These are phyloP conservation scores for Ceyx melanurus DNA, from an alignment of 2,113 vertebrate genomes.

Conservation along the genomic window DNA sequence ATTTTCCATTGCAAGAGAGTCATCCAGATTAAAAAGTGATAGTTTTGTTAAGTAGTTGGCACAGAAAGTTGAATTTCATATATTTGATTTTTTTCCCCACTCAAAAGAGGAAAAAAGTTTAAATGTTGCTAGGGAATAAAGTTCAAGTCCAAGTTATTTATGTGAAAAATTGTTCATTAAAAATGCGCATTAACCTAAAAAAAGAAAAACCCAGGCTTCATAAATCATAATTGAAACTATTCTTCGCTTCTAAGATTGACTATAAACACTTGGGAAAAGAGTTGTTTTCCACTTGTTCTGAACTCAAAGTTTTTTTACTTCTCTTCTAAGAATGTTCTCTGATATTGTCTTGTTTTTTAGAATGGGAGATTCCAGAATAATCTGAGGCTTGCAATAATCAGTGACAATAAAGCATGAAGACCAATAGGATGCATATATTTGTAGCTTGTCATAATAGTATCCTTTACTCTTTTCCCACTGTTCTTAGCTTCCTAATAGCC, in stretches of 20 bases:
- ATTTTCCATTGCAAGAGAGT: not conserved
- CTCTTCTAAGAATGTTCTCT: not conserved
- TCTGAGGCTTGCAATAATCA: not conserved
- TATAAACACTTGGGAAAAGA: not conserved
- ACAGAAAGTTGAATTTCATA: not conserved
- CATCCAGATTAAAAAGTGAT: not conserved
- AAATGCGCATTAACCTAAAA: not conserved
- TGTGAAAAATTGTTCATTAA: not conserved
- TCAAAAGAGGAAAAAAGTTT: not conserved
- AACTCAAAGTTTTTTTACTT: not conserved
- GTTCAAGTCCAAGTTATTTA: not conserved
- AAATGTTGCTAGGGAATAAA: not conserved
- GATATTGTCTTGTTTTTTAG: not conserved
- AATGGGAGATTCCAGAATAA: not conserved
- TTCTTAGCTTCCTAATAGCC: not conserved
- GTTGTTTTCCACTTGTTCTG: not conserved
- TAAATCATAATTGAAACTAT: not conserved
- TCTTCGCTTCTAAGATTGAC: not conserved
- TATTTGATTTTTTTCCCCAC: not conserved
- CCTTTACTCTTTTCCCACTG: not conserved
- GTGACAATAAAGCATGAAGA: not conserved
- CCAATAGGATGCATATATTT: rapidly evolving
- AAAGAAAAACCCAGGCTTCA: not conserved
- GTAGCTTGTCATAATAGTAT: not conserved
- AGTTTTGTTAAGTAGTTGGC: not conserved